Evolutionary conservation across 2,797 vertebrate genomes (phyloP).

Genomic region (Avahi laniger): DNA sequence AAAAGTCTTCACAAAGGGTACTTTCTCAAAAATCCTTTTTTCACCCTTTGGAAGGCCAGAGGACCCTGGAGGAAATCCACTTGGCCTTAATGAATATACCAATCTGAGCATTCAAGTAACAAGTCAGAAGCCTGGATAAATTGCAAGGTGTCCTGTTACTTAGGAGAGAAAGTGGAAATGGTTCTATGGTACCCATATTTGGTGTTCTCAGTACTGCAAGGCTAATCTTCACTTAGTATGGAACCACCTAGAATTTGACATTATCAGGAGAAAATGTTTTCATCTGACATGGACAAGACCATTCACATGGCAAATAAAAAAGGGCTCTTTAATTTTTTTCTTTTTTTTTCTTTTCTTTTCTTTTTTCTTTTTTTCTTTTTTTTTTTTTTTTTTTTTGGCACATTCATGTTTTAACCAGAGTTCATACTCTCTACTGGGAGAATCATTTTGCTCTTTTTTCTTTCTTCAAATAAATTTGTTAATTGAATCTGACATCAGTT

Average conservation of each 20-base stretch:
- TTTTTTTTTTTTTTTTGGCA: not conserved
- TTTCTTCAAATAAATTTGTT: not conserved
- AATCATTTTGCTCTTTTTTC: not conserved
- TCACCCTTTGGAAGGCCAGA: not conserved
- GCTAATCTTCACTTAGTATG: not conserved
- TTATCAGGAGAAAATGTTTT: not conserved
- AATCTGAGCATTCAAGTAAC: not conserved
- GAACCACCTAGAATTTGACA: not conserved
- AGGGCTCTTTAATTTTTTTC: not conserved
- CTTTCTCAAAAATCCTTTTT: conserved; percentile 18
- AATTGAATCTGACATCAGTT: not conserved
- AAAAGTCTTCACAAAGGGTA: conserved; percentile 47
- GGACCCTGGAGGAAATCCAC: not conserved
- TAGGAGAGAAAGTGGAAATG: not conserved
- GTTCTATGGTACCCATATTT: not conserved
- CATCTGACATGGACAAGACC: not conserved
- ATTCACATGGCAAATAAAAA: not conserved
- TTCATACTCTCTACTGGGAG: not conserved
- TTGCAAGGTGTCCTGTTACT: not conserved
- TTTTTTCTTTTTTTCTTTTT: not conserved
- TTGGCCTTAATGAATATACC: not conserved
- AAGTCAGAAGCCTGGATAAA: not conserved
- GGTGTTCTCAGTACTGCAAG: not conserved
- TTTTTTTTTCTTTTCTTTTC: no score
- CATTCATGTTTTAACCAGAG: not conserved